These are phyloP conservation scores for Oncorhynchus masou DNA, from an alignment of 2,113 vertebrate genomes.

Conservation along the genomic window DNA sequence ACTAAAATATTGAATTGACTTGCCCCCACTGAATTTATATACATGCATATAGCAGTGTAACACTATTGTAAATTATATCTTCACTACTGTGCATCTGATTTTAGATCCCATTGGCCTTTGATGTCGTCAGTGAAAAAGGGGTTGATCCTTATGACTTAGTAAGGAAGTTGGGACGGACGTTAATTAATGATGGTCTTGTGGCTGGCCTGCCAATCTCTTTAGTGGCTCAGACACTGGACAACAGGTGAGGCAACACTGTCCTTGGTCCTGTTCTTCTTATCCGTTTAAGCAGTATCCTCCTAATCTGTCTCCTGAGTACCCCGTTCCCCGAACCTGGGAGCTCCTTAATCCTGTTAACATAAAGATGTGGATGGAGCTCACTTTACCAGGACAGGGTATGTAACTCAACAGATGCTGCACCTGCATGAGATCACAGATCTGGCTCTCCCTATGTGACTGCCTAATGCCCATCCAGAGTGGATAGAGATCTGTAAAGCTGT, in stretches of 20 bases:
- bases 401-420: slow-evolving; percentile 4
- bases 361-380: slow-evolving; percentile 9
- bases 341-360: slow-evolving; percentile 32
- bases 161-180: background rate
- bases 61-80: background rate
- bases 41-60: background rate
- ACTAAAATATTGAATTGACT: background rate
- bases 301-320: background rate
- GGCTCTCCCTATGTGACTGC: background rate
- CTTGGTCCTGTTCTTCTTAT: slow-evolving; percentile 7
- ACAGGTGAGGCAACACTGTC: background rate
- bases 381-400: background rate
- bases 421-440: slow-evolving; percentile 14
- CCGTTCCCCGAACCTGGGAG: slow-evolving; percentile 6
- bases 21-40: background rate
- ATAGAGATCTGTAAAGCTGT: slow-evolving; percentile 3
- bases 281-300: background rate
- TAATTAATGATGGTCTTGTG: background rate
- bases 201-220: background rate
- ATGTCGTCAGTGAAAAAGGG: background rate
- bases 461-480: background rate
- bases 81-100: background rate
- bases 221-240: slow-evolving; percentile 1
- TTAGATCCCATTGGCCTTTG: background rate
- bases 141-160: background rate